These are phyloP conservation scores for Pseudobourletiella spinata DNA, from an alignment of 1,140 invertebrate genomes.

Conservation along the genomic window DNA sequence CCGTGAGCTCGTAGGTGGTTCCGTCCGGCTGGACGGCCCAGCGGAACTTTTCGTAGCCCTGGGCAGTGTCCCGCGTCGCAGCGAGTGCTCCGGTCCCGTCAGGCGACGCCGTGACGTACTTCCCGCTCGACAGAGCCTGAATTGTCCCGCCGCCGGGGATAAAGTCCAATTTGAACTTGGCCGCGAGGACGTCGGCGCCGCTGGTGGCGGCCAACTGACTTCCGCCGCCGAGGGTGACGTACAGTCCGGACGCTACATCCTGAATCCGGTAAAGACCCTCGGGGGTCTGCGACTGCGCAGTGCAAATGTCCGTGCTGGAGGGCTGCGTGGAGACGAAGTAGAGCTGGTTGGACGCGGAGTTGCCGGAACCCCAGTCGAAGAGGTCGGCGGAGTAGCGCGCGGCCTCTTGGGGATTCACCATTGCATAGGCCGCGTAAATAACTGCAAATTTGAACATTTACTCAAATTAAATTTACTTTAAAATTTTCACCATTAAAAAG, in stretches of 20 bases:
- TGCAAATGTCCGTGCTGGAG: constrained; percentile 19
- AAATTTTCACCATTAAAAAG: neutral
- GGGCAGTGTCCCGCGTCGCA: constrained; percentile 7
- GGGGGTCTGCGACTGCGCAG: constrained; percentile 12
- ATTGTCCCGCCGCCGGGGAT: constrained; percentile 24
- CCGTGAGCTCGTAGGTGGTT: constrained; percentile 6
- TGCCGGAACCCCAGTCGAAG: constrained; percentile 29
- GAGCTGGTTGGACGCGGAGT: constrained; percentile 25
- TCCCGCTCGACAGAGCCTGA: neutral
- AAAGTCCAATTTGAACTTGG: constrained; percentile 19
- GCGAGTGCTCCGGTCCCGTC: neutral
- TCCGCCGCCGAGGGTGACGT: neutral
- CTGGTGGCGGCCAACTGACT: constrained; percentile 8
- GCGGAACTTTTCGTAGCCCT: constrained; percentile 17
- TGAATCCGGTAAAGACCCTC: constrained; percentile 24
- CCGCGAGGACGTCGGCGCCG: constrained; percentile 11
- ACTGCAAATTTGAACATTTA: constrained; percentile 10
- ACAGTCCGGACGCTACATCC: constrained; percentile 21
- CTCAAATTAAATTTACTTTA: neutral
- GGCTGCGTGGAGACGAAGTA: constrained; percentile 28
- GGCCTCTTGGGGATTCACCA: constrained; percentile 20
- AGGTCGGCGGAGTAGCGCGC: constrained; percentile 15
- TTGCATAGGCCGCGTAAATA: constrained; percentile 26
- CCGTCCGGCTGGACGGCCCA: constrained; percentile 10
- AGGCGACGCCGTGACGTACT: constrained; percentile 13